Evolutionary conservation across 1,140 invertebrate genomes (phyloP).

Genomic region (Brachionus rotundiformis): DNA sequence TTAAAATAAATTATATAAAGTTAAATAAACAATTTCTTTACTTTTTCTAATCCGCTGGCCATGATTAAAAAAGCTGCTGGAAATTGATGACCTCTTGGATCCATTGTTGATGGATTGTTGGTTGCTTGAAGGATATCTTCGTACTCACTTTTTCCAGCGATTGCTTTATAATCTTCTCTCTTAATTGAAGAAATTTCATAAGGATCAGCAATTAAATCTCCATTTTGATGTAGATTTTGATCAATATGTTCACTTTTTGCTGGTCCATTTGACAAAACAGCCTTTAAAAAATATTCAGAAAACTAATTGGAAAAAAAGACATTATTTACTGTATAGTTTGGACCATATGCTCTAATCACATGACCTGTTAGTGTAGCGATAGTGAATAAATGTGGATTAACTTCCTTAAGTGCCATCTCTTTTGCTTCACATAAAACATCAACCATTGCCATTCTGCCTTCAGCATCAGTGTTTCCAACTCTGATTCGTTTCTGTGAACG

Average conservation of each 20-base stretch:
- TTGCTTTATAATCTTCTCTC: slow-evolving; percentile 76
- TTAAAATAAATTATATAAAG: background rate
- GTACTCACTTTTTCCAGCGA: slow-evolving; percentile 75
- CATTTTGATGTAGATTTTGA: slow-evolving; percentile 71
- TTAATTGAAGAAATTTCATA: slow-evolving; percentile 85
- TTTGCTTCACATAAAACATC: slow-evolving; percentile 76
- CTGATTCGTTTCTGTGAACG: slow-evolving; percentile 77
- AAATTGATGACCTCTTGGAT: slow-evolving; percentile 78
- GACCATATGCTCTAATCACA: slow-evolving; percentile 75
- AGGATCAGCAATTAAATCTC: slow-evolving; percentile 79
- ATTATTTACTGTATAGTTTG: slow-evolving; percentile 75
- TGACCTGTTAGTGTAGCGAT: slow-evolving; percentile 92
- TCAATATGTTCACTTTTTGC: slow-evolving; percentile 68
- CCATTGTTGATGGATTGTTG: slow-evolving; percentile 71
- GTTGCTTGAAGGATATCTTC: slow-evolving; percentile 84
- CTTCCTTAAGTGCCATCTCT: slow-evolving; percentile 66
- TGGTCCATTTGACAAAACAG: slow-evolving; percentile 84
- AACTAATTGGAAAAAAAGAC: no score
- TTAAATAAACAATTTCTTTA: no score
- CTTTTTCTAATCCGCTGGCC: slow-evolving; percentile 77
- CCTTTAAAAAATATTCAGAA: slow-evolving; percentile 59
- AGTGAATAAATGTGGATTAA: slow-evolving; percentile 84
- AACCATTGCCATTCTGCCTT: slow-evolving; percentile 91
- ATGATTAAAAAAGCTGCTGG: slow-evolving; percentile 86
- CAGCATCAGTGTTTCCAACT: slow-evolving; percentile 90